Conservation (phyloP, 2,113 vertebrate genomes). For the Megaleporinus macrocephalus region DNA sequence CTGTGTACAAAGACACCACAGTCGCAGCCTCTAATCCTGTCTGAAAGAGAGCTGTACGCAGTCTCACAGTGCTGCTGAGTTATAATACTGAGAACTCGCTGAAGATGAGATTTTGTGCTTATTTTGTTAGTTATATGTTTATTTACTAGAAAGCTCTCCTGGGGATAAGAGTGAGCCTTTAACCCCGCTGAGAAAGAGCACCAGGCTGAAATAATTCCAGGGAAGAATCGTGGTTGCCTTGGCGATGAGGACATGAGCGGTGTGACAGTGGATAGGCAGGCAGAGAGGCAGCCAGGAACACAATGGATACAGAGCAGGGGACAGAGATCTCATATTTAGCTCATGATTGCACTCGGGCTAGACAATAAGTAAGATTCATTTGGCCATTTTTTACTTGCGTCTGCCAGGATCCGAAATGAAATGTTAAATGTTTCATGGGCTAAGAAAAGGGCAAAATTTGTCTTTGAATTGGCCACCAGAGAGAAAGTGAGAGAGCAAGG, state of each 20-base stretch:
- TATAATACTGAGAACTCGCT: slow-evolving; percentile 19
- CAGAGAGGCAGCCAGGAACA: slow-evolving; percentile 67
- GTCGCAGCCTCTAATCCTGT: slow-evolving; percentile 58
- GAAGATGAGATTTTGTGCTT: slow-evolving; percentile 5
- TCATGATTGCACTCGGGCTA: slow-evolving; percentile 87
- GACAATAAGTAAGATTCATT: slow-evolving; percentile 99
- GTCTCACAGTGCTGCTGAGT: slow-evolving; percentile 29
- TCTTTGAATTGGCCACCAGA: slow-evolving; percentile 93
- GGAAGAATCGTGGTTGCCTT: slow-evolving; percentile 41
- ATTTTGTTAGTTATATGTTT: slow-evolving; percentile 42
- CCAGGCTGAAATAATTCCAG: slow-evolving; percentile 34
- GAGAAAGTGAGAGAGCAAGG: slow-evolving; percentile 69
- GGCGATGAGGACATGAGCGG: slow-evolving; percentile 59
- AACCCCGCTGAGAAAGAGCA: slow-evolving; percentile 36
- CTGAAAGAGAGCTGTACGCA: slow-evolving; percentile 41
- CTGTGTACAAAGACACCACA: slow-evolving; percentile 38
- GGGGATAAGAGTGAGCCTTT: slow-evolving; percentile 21
- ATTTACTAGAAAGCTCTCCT: slow-evolving; percentile 35
- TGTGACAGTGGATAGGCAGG: slow-evolving; percentile 57
- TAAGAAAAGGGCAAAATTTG: slow-evolving; percentile 97
- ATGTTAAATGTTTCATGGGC: slow-evolving; percentile 99
- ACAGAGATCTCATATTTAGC: slow-evolving; percentile 80
- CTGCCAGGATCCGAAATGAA: slow-evolving; percentile 98
- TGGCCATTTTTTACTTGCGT: slow-evolving; percentile 98
- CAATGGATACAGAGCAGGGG: slow-evolving; percentile 69